phyloP scores from a whole-genome alignment of 2,113 vertebrate genomes.

The Puntigrus tetrazona region DNA sequence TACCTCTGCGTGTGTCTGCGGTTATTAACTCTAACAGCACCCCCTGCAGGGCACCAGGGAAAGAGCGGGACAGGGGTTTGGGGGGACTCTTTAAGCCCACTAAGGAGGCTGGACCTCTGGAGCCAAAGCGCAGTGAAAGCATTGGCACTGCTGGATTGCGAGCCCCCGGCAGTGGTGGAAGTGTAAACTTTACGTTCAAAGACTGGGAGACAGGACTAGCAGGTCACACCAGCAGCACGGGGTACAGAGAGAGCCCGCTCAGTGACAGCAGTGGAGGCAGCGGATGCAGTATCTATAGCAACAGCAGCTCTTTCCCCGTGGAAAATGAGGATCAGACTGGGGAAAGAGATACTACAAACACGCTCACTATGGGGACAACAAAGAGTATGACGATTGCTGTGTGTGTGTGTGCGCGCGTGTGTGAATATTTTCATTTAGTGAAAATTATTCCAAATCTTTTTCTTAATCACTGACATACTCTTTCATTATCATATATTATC shows the following conservation, averaged over 20 bases:
- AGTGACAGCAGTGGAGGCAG: slow-evolving; percentile 46
- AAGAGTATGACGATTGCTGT: slow-evolving; percentile 61
- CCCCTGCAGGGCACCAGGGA: slow-evolving; percentile 81
- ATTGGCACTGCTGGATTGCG: slow-evolving; percentile 53
- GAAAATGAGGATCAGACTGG: slow-evolving; percentile 66
- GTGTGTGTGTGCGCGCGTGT: slow-evolving; percentile 14
- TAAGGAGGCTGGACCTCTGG: slow-evolving; percentile 59
- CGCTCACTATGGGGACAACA: slow-evolving; percentile 47
- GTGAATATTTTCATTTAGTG: not conserved
- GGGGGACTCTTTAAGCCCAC: slow-evolving; percentile 67
- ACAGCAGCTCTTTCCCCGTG: slow-evolving; percentile 66
- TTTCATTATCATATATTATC: not conserved
- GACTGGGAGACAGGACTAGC: slow-evolving; percentile 51
- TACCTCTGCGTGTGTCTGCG: slow-evolving; percentile 88
- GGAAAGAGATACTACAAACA: slow-evolving; percentile 58
- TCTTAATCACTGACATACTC: not conserved
- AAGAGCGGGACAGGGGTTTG: slow-evolving; percentile 79
- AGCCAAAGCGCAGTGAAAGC: slow-evolving; percentile 46
- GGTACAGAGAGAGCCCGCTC: slow-evolving; percentile 44
- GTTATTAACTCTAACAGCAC: slow-evolving; percentile 97
- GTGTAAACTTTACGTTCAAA: slow-evolving; percentile 42
- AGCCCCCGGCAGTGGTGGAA: slow-evolving; percentile 10
- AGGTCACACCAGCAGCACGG: slow-evolving; percentile 49
- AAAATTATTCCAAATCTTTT: not conserved
- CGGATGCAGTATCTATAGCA: slow-evolving; percentile 53